Base-by-base conservation (phyloP, 1,140 invertebrate genomes). In the Xylocopa sonorina region DNA sequence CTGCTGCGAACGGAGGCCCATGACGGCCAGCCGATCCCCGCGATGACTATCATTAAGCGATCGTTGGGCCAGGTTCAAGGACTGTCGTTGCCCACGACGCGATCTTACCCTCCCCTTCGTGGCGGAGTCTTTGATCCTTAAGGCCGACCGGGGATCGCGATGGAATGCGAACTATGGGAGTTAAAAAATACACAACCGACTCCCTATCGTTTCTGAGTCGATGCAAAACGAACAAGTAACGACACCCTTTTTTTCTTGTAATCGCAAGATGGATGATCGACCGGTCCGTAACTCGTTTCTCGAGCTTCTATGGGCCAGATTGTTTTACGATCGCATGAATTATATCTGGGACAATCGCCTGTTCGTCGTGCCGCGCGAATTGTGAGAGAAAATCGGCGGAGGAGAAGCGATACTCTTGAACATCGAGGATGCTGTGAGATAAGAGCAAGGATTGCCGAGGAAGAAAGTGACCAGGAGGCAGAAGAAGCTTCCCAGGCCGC, bases 21-120 rank as follows among this genome's bases (percentile, higher is more conserved):
- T 38, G 63, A 67, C 71, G 43, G 27, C 43, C 29, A 57, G 60
- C 50, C 60, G 55, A 75, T 60, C 34, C 51, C 9, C 41, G 69
- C 55, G 80, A 75, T 78, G 69, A 82, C 51, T 46, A 50, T 80
- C 78, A 46, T 80, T 41, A 53, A 69, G 21, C 73, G 78, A 51
- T 67, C 73, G 48, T 18, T 43, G 64, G 71, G 34, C 38, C 73
- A 75, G 38, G 73, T 80, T 76, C 63, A 80, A 80, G 78, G 73
- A 67, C 55, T 76, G 72, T 75, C 72, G 38, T 76, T 48, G 18
- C 57, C 53, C 50, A 27, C 60, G 53, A 76, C 62, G 24, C 57
- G 46, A 12, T 60, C 53, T 29, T 41, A 60, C 34, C n/a, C 75
- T 41, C 16, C 12, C 12, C 64, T 27, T n/a, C 2, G 43, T 14